These are phyloP conservation scores for Laodelphax striatellus DNA, from an alignment of 1,140 invertebrate genomes.

Conservation along the genomic window DNA sequence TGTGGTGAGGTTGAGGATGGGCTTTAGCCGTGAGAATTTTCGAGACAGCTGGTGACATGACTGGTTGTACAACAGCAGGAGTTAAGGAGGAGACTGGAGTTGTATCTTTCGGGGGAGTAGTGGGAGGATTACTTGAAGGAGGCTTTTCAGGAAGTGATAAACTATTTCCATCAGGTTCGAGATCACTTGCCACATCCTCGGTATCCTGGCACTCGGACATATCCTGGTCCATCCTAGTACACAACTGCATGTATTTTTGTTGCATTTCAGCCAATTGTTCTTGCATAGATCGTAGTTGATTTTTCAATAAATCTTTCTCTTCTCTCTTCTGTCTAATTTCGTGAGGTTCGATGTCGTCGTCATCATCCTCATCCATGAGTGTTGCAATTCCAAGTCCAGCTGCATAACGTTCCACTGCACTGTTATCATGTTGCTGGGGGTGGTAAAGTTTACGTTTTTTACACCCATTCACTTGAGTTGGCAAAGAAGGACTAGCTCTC, in stretches of 20 bases:
- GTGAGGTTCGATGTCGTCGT: slow-evolving; percentile 55
- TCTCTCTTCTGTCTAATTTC: slow-evolving; percentile 67
- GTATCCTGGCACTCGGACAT: slow-evolving; percentile 53
- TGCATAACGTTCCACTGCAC: slow-evolving; percentile 53
- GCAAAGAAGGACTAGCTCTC: slow-evolving; percentile 66
- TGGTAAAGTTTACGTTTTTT: slow-evolving; percentile 96
- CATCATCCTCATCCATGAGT: slow-evolving; percentile 50
- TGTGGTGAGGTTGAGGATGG: slow-evolving; percentile 36
- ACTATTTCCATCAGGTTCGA: slow-evolving; percentile 44
- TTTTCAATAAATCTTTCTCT: slow-evolving; percentile 72
- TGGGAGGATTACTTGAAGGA: slow-evolving; percentile 40
- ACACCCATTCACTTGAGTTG: slow-evolving; percentile 70
- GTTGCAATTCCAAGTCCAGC: slow-evolving; percentile 31
- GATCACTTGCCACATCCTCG: slow-evolving; percentile 56
- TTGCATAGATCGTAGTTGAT: slow-evolving; percentile 74
- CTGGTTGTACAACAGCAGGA: slow-evolving; percentile 38
- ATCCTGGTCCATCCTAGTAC: slow-evolving; percentile 67
- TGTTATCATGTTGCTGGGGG: slow-evolving; percentile 80
- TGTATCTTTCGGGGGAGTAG: slow-evolving; percentile 41
- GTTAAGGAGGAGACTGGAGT: slow-evolving; percentile 34
- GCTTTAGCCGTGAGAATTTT: slow-evolving; percentile 55
- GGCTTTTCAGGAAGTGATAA: slow-evolving; percentile 32
- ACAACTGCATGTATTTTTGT: slow-evolving; percentile 77
- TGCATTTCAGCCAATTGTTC: slow-evolving; percentile 83
- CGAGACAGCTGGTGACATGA: slow-evolving; percentile 54